Percentiles rank a stretch among this genome's conserved stretches.
Conservation (phyloP, 2,113 vertebrate species). For the Anser cygnoides region DNA sequence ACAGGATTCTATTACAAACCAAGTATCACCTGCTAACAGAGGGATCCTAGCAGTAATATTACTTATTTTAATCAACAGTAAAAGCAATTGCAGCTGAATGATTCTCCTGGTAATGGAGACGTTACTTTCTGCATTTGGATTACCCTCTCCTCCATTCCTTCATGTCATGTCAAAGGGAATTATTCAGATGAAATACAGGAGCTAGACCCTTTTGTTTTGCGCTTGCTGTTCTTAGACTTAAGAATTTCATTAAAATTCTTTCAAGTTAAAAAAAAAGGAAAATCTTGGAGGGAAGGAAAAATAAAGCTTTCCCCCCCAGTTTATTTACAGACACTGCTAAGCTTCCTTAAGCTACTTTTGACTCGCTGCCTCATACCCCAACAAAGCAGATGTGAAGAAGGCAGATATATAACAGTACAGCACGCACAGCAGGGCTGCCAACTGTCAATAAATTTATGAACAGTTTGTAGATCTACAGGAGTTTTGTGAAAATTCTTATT, state of each 20-base stretch:
- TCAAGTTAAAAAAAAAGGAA: neutral
- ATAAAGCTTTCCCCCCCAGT: neutral
- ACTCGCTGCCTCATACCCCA: constrained; percentile 11
- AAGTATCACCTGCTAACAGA: neutral
- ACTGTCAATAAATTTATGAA: constrained; percentile 61
- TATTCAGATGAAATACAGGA: neutral
- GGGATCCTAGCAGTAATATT: neutral
- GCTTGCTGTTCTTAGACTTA: neutral
- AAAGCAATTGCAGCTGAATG: neutral
- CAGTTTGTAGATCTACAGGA: constrained; percentile 71
- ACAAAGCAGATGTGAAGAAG: constrained; percentile 48
- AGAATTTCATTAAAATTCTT: constrained; percentile 47
- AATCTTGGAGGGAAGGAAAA: neutral
- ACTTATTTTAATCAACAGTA: neutral
- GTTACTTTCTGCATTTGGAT: neutral
- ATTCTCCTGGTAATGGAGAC: neutral
- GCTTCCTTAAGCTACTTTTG: constrained; percentile 46
- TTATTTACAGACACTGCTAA: constrained; percentile 53
- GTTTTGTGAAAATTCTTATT: constrained; percentile 53
- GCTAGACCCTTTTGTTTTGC: constrained; percentile 13
- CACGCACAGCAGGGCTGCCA: constrained; percentile 59
- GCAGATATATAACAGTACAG: constrained; percentile 23
- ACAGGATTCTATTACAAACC: neutral
- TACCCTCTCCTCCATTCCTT: neutral
- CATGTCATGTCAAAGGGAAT: neutral